phyloP scores from a whole-genome alignment of 2,113 vertebrate genomes.

The Murina feae region DNA sequence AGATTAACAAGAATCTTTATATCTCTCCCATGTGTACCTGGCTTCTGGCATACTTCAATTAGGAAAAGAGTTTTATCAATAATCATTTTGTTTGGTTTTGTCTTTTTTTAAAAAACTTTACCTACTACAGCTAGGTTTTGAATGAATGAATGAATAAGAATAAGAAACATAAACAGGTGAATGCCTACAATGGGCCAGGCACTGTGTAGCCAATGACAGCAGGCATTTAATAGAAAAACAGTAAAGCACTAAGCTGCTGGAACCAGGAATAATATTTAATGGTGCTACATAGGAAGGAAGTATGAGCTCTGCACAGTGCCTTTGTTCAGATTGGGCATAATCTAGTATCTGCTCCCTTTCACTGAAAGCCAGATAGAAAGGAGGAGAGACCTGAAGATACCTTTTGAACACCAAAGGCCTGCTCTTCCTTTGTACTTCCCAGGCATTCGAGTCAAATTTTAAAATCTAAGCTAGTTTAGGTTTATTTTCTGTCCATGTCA shows the following conservation, averaged over 20 bases:
- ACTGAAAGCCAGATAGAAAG: not conserved
- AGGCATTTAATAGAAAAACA: constrained; percentile 30
- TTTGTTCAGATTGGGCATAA: not conserved
- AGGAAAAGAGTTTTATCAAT: not conserved
- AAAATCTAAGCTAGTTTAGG: not conserved
- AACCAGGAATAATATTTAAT: not conserved
- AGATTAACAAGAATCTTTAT: constrained; percentile 21
- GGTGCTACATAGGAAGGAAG: not conserved
- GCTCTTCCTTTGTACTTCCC: not conserved
- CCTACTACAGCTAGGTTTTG: not conserved
- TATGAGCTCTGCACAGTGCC: not conserved
- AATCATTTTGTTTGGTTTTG: not conserved
- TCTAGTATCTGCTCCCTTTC: not conserved
- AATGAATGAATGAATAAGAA: not conserved
- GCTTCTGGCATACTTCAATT: not conserved
- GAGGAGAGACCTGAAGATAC: not conserved
- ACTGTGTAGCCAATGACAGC: not conserved
- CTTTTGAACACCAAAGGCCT: constrained; percentile 9
- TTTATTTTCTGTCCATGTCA: not conserved
- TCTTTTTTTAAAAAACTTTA: not conserved
- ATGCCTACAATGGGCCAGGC: not conserved
- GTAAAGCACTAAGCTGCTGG: not conserved
- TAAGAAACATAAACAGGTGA: not conserved
- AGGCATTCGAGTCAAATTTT: not conserved
- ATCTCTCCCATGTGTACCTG: not conserved